phyloP scores from a whole-genome alignment of 1,140 invertebrate species.

The Palaemon carinicauda region DNA sequence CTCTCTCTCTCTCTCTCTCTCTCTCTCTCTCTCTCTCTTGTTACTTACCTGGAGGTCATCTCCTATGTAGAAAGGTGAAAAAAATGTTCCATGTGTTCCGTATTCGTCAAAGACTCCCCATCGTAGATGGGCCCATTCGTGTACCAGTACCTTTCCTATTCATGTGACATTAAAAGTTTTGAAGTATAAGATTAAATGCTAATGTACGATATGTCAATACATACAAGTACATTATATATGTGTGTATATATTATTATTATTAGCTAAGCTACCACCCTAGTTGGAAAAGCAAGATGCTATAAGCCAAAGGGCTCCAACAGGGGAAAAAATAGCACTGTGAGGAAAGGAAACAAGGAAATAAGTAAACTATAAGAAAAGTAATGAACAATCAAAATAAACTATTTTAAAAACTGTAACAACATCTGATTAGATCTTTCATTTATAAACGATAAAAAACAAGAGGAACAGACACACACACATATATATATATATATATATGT shows the following conservation, averaged over 20 bases:
- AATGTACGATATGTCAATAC: background rate
- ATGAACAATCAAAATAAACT: too few relatives aligned
- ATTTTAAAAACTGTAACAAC: too few relatives aligned
- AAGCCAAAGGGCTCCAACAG: too few relatives aligned
- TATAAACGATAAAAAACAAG: background rate
- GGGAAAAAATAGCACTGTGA: too few relatives aligned
- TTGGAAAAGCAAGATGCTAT: too few relatives aligned
- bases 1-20: background rate
- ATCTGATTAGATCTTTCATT: too few relatives aligned
- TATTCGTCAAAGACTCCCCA: constrained; percentile 66
- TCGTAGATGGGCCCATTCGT: constrained; percentile 65
- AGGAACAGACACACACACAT: background rate
- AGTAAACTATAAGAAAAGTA: too few relatives aligned
- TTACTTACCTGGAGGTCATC: constrained; percentile 24
- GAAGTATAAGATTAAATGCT: background rate
- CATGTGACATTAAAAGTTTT: background rate
- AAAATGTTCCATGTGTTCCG: constrained; percentile 57
- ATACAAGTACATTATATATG: background rate
- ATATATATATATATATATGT: background rate
- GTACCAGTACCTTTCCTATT: constrained; percentile 63
- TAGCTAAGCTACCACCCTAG: too few relatives aligned
- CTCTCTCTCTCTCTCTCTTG: background rate
- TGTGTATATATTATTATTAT: background rate
- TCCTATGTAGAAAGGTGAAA: constrained; percentile 58
- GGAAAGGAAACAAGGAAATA: too few relatives aligned